Evolutionary conservation across 1,140 invertebrate genomes (phyloP), one percentile per base, ranked within the genome.

Genomic region (Ceratoteleas bidentatus): DNA sequence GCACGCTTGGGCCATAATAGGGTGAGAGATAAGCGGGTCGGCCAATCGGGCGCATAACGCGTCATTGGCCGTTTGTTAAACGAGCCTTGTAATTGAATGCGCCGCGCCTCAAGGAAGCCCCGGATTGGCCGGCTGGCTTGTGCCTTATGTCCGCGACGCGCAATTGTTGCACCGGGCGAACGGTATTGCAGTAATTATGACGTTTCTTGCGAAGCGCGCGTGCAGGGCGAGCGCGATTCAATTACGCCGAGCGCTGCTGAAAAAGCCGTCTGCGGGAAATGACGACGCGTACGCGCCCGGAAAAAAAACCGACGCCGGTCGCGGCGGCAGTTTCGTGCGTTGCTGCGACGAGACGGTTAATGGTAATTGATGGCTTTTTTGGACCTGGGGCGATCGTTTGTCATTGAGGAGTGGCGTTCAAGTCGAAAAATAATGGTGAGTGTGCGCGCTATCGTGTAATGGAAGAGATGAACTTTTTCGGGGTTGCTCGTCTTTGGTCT

Each of bases 41-140:
- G 69, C 82, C 82, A 84, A 84, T 77, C 72, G 80, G 69, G 69
- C 80, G 73, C 54, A 80, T 84, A 77, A 84, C 62, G 77, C 74
- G 73, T 78, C 78, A 81, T 84, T 81, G 83, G 61, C 65, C 74
- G 79, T 84, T 81, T 78, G 82, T 81, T 84, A 81, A 84, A 84
- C 82, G 82, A 84, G 78, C 77, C 82, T 84, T 81, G 78, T 83
- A 83, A 83, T 83, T 83, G 77, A 80, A 77, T 84, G 77, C 74
- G 78, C 57, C 61, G 68, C 57, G 47, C 57, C 64, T 78, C 73
- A 65, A 74, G 60, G 50, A 76, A 65, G 74, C 57, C 66, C 70
- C 33, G 56, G 77, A 84, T 78, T 81, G 78, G 73, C 68, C 70
- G 77, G 15, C 73, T 70, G 3, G 76, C 66, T 70, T 60, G 56